phyloP scores from a whole-genome alignment of 2,797 vertebrate species.

The Sebastes wilsoni region DNA sequence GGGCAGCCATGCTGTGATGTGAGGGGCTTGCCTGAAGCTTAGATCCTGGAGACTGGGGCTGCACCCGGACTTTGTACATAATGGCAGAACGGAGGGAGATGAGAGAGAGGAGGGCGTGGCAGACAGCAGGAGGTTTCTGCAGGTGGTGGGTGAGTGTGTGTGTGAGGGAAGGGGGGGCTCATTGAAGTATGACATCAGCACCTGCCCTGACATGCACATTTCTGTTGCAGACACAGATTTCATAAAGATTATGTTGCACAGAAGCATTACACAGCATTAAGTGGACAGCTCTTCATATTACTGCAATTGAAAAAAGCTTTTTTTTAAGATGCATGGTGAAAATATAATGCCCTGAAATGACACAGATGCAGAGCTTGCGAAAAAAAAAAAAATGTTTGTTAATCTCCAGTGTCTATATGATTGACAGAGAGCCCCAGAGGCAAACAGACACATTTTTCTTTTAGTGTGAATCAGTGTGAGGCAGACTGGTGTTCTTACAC shows the following conservation, averaged over 20 bases:
- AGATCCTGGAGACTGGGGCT: conserved; percentile 34
- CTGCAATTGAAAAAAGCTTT: background rate
- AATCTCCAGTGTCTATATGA: background rate
- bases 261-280: too few relatives aligned
- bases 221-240: background rate
- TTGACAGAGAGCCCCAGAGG: background rate
- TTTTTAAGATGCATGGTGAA: background rate
- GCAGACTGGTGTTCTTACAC: conserved; percentile 6
- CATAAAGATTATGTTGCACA: background rate
- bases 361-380: background rate
- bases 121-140: conserved; percentile 2
- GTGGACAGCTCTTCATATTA: too few relatives aligned
- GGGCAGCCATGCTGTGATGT: conserved; percentile 55
- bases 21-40: conserved; percentile 36
- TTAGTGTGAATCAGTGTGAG: background rate
- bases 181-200: background rate
- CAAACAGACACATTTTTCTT: background rate
- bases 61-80: conserved; percentile 35
- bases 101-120: background rate
- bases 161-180: background rate
- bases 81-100: conserved; percentile 13
- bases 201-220: conserved; percentile 5
- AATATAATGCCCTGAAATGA: background rate
- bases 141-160: background rate
- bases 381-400: background rate